Evolutionary conservation across 2,888 invertebrate species (phyloP).

Genomic region (Crematogaster levior): DNA sequence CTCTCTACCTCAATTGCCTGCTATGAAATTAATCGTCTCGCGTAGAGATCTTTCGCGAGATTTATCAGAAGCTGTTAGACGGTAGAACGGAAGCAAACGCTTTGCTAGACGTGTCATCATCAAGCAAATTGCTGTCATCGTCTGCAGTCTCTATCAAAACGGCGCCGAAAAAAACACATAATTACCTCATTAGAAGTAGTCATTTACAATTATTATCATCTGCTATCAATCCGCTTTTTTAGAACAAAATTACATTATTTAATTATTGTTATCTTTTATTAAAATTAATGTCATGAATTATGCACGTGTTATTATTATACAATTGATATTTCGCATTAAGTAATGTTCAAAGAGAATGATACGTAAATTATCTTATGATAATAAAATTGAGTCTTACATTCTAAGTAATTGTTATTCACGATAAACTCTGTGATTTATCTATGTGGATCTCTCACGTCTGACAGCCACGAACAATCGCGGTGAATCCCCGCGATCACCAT

Average conservation of each 20-base stretch:
- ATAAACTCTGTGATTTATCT: neutral
- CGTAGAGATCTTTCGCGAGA: slow-evolving; percentile 6
- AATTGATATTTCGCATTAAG: neutral
- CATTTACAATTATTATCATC: neutral
- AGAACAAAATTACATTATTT: slow-evolving; percentile 8
- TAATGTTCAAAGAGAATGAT: neutral
- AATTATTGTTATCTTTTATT: neutral
- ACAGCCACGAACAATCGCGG: neutral
- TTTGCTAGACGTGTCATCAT: slow-evolving; percentile 68
- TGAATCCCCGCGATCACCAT: neutral
- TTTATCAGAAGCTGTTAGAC: slow-evolving; percentile 10
- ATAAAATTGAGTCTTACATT: neutral
- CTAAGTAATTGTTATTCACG: neutral
- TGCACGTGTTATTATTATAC: neutral
- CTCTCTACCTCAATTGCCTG: neutral
- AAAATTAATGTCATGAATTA: neutral
- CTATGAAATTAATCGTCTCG: slow-evolving; percentile 40
- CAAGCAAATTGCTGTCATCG: slow-evolving; percentile 72
- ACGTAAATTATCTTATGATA: neutral
- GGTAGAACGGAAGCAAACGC: slow-evolving; percentile 66
- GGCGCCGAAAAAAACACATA: slow-evolving; percentile 64
- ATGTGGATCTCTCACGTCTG: neutral
- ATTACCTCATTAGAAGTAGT: slow-evolving; percentile 71
- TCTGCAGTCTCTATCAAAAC: slow-evolving; percentile 60
- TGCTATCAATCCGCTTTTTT: neutral